Base-by-base conservation (phyloP, 2,888 invertebrate species). In the Dolomedes plantarius region DNA sequence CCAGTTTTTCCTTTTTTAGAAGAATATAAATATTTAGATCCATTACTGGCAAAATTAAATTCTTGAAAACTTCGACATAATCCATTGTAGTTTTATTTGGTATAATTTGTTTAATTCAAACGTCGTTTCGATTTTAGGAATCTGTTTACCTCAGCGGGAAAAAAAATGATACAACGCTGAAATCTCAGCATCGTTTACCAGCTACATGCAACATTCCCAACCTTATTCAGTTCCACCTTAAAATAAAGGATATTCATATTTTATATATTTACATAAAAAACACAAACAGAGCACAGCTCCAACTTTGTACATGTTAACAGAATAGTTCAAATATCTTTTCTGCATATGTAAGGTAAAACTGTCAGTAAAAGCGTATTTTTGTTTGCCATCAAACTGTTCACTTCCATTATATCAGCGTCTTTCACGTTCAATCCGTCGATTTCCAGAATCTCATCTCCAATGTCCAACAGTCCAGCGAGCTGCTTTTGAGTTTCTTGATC, bases 371-470 rank as follows among this genome's bases (percentile, higher is more conserved):
- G 81, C 0, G 87, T 89, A 6, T 89, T 89, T 64, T 89, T 89
- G 62, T 89, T 89, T 13, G 90, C 89, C 88, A 91, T 90, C 69
- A 91, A 77, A 71, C 90, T 89, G 78, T 91, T 90, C 28, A 91
- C 90, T 73, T 90, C 90, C 74, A 91, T 90, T 29, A 91, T 90
- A 11, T 90, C 89, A 56, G 91, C 85, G 50, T 90, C 89, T 46
- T 88, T 88, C 3, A 91, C 89, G 27, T 89, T 81, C 28, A 86
- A 79, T 11, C 90, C 90, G 76, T 91, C 91, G 6, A 91, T 90
- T 86, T 91, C 91, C 3, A 91, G 81, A 41, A 91, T 90, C 77
- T 91, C 91, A 83, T 91, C 91, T 0, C 91, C 91, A 16, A 91
- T 89, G 29, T 89, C 89, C 11, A 91, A 77, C 3, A 91, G 87